These are phyloP conservation scores for Aurelia coerulea DNA, from an alignment of 30 jellyfish, hydroid and myxozoan species.

Conservation along the genomic window DNA sequence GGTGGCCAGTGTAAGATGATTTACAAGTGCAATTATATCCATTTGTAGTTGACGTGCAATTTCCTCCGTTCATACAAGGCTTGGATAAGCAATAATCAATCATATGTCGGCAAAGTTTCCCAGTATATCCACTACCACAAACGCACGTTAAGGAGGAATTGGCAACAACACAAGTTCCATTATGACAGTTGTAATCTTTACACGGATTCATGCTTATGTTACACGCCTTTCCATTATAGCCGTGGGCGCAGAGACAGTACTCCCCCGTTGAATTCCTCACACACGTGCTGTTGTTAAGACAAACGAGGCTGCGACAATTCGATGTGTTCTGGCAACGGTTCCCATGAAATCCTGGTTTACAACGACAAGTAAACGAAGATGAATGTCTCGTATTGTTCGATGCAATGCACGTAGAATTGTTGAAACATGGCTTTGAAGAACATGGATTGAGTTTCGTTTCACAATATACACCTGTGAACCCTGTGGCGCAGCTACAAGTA, in stretches of 20 bases:
- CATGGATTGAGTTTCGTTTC: conserved; percentile 26
- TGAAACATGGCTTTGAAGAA: conserved; percentile 35
- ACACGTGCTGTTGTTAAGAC: conserved; percentile 11
- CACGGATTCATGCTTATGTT: not conserved
- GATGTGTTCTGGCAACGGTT: not conserved
- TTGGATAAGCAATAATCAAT: conserved; percentile 9
- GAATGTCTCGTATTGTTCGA: not conserved
- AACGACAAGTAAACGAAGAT: conserved; percentile 14
- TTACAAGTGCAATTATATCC: conserved; percentile 41
- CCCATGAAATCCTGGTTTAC: conserved; percentile 29
- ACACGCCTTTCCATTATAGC: not conserved
- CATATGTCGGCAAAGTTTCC: conserved; percentile 20
- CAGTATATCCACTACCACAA: conserved; percentile 44
- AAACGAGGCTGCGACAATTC: not conserved
- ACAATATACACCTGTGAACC: conserved; percentile 36
- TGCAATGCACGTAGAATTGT: conserved; percentile 38
- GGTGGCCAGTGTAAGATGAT: conserved; percentile 11
- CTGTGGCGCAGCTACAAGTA: conserved; percentile 28
- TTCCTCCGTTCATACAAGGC: conserved; percentile 51
- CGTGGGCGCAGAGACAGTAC: conserved; percentile 8
- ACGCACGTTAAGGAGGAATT: conserved; percentile 14
- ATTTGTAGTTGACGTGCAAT: conserved; percentile 28
- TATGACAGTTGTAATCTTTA: not conserved
- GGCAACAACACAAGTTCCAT: conserved; percentile 37
- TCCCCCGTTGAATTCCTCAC: conserved; percentile 29